Evolutionary conservation across 1,140 invertebrate genomes (phyloP).

Genomic region (Heliothis subflexa): DNA sequence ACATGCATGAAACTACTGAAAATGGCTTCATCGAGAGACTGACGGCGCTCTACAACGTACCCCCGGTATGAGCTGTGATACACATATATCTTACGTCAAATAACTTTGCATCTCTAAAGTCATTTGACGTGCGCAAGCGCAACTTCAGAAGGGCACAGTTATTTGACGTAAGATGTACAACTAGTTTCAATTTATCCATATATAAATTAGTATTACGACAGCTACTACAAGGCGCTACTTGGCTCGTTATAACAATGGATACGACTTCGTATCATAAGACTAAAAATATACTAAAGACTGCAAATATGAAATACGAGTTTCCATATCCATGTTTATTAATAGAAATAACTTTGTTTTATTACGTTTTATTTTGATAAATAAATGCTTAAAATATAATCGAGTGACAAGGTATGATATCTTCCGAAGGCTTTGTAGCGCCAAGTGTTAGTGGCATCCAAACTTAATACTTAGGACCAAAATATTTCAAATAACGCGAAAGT

Average conservation of each 20-base stretch:
- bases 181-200: neutral
- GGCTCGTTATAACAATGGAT: neutral
- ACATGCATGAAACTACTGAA: slow-evolving; percentile 65
- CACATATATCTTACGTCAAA: too few relatives aligned
- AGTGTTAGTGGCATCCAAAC: slow-evolving; percentile 24
- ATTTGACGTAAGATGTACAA: neutral
- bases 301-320: slow-evolving; percentile 14
- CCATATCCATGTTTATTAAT: slow-evolving; percentile 11
- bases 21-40: slow-evolving; percentile 74
- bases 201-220: neutral
- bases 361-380: neutral
- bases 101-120: too few relatives aligned
- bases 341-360: neutral
- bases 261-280: slow-evolving; percentile 19
- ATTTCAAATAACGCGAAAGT: slow-evolving; percentile 2
- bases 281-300: slow-evolving; percentile 23
- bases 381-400: neutral
- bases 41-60: slow-evolving; percentile 75
- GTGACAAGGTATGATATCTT: neutral
- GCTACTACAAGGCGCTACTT: slow-evolving; percentile 4
- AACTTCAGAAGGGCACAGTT: too few relatives aligned
- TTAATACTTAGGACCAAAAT: slow-evolving; percentile 32
- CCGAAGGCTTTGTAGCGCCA: slow-evolving; percentile 15
- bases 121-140: too few relatives aligned
- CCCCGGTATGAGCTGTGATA: slow-evolving; percentile 60